Evolutionary conservation across 2,113 vertebrate species (phyloP).

Genomic region (Lepus americanus): DNA sequence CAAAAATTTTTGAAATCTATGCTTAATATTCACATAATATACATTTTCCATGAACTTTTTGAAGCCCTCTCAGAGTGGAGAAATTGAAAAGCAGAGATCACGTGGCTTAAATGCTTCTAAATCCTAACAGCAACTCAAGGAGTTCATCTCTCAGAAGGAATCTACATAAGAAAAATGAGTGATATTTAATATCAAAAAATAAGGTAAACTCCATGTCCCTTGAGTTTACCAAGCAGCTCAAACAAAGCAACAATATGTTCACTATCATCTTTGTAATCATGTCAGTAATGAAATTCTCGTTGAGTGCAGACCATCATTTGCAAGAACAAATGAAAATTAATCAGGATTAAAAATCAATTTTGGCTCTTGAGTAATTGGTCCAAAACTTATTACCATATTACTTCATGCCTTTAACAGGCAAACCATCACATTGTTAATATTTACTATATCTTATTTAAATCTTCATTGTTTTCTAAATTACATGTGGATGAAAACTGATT

Average conservation of each 20-base stretch:
- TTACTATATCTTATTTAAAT: not conserved
- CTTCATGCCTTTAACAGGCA: not conserved
- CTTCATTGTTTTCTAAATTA: not conserved
- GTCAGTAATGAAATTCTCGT: not conserved
- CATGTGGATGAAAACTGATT: conserved; percentile 1
- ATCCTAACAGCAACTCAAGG: not conserved
- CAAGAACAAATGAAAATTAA: not conserved
- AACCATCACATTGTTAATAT: not conserved
- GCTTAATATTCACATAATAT: too few species aligned
- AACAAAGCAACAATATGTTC: conserved; percentile 9
- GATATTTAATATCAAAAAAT: conserved; percentile 34
- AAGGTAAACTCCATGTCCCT: not conserved
- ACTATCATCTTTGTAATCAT: not conserved
- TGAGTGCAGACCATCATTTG: conserved; percentile 13
- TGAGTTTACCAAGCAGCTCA: not conserved
- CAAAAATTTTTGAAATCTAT: too few species aligned
- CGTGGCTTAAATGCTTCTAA: not conserved
- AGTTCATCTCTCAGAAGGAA: not conserved
- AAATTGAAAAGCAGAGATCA: conserved; percentile 44
- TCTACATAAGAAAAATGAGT: not conserved
- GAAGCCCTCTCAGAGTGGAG: too few species aligned
- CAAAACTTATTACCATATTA: not conserved
- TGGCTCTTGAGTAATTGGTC: conserved; percentile 10
- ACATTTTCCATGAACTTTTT: too few species aligned
- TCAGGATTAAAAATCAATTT: conserved; percentile 60